Evolutionary conservation across 2,113 vertebrate species (phyloP), one percentile per base, ranked within the genome.

Genomic region (Chlorodrepanis virens): DNA sequence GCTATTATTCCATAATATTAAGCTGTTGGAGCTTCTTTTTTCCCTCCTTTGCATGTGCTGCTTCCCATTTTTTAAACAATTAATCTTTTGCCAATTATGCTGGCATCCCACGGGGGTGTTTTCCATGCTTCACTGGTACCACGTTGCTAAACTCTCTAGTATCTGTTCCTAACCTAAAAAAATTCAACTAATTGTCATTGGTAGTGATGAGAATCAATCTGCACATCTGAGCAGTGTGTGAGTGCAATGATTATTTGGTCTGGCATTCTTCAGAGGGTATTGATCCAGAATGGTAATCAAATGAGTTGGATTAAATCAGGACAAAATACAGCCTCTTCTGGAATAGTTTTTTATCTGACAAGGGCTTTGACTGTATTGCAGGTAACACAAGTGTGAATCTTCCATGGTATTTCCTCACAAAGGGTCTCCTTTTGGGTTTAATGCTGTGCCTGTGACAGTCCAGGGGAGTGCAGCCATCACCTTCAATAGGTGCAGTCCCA

Each of bases 51-150:
- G 70, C 86, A 33, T 63, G 81, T 83, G 77, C 59, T 84, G 89
- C 86, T 94, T 94, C 77, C 87, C 9, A 14, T 87, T 94, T 96
- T 93, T 87, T 49, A 70, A 93, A 87, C 92, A 94, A 94, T 96
- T 96, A 94, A 90, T 94, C 95, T 97, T 92, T 91, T 92, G 76
- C 92, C 94, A 95, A 96, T 97, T 91, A 92, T 70, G 59, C 56
- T 71, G 24, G 74, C 82, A 60, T 95, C 96, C 87, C 90, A 54
- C 13, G 54, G 92, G 94, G 76, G 67, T 64, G 37, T 95, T 97
- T 94, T 97, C 59, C 89, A 89, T 70, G 95, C 87, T 89, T 87
- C 90, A 68, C 28, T 90, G 93, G 82, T 65, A 89, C 37, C 33
- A 56, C 69, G 79, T 83, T 83, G 93, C 92, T 94, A 49, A 94